A percentile compares a stretch with the other conserved stretches of the same genome.
phyloP scores from a whole-genome alignment of 1,140 invertebrate genomes.

The Myzus persicae region DNA sequence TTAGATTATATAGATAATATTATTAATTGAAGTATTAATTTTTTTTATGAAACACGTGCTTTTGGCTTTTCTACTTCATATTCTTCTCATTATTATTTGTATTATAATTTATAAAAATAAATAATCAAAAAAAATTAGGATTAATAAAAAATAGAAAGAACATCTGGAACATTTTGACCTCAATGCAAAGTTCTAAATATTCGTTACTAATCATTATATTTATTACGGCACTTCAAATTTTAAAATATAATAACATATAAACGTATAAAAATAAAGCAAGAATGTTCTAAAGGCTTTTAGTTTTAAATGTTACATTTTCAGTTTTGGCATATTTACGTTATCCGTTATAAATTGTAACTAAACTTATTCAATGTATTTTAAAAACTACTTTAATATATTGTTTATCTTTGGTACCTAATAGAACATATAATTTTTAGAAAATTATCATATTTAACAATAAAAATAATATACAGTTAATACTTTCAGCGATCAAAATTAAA shows the following conservation, averaged over 20 bases:
- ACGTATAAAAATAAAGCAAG: not conserved
- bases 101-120: not conserved
- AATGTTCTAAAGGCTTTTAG: not conserved
- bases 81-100: not conserved
- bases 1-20: not conserved
- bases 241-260: not conserved
- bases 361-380: not conserved
- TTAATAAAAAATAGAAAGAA: not conserved
- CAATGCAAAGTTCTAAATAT: not conserved
- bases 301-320: not conserved
- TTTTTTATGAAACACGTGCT: not conserved
- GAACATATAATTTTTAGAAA: not conserved
- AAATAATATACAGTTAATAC: not conserved
- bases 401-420: not conserved
- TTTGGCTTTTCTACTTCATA: not conserved
- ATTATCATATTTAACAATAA: not conserved
- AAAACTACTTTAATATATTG: not conserved
- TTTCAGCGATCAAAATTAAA: not conserved
- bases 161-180: not conserved
- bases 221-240: not conserved
- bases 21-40: not conserved
- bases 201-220: not conserved
- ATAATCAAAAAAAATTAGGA: not conserved
- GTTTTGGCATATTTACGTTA: not conserved
- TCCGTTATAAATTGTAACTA: not conserved